Percentiles rank a stretch among this genome's conserved stretches.
Evolutionary conservation across 2,113 vertebrate species (phyloP).

Genomic region (Lontra canadensis): DNA sequence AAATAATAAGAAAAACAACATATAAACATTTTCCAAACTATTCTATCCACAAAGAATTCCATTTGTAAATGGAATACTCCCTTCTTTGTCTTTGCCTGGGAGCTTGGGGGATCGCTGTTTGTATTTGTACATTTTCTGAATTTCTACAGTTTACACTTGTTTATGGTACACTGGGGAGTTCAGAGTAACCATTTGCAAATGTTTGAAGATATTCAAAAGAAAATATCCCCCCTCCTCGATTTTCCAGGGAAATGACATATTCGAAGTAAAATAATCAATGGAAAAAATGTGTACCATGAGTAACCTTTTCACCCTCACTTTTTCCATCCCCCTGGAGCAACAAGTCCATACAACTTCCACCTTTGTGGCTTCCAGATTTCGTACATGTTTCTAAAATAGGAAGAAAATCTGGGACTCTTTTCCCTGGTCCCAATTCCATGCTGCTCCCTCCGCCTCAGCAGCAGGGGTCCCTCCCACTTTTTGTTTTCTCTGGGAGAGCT

Average conservation of each 20-base stretch:
- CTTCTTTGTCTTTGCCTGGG: slow-evolving; percentile 61
- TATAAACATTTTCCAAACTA: slow-evolving; percentile 69
- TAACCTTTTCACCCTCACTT: slow-evolving; percentile 71
- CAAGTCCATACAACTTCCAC: not conserved
- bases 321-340: slow-evolving; percentile 42
- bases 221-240: slow-evolving; percentile 34
- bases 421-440: not conserved
- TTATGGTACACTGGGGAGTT: slow-evolving; percentile 53
- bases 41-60: slow-evolving; percentile 71
- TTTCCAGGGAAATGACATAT: slow-evolving; percentile 76
- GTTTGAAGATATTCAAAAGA: slow-evolving; percentile 68
- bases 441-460: not conserved
- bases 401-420: not conserved
- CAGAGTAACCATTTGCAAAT: slow-evolving; percentile 62
- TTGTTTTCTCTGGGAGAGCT: slow-evolving; percentile 15
- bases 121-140: slow-evolving; percentile 72
- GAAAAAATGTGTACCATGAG: slow-evolving; percentile 73
- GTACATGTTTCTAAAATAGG: not conserved
- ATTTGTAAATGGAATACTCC: slow-evolving; percentile 68
- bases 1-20: slow-evolving; percentile 70
- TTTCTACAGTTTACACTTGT: slow-evolving; percentile 72
- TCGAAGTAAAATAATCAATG: slow-evolving; percentile 72
- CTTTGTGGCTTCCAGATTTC: not conserved
- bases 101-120: slow-evolving; percentile 53
- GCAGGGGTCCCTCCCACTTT: not conserved